A percentile compares a stretch with the other conserved stretches of the same genome.
Evolutionary conservation across 2,797 vertebrate genomes (phyloP).

Genomic region (Tapirus indicus): DNA sequence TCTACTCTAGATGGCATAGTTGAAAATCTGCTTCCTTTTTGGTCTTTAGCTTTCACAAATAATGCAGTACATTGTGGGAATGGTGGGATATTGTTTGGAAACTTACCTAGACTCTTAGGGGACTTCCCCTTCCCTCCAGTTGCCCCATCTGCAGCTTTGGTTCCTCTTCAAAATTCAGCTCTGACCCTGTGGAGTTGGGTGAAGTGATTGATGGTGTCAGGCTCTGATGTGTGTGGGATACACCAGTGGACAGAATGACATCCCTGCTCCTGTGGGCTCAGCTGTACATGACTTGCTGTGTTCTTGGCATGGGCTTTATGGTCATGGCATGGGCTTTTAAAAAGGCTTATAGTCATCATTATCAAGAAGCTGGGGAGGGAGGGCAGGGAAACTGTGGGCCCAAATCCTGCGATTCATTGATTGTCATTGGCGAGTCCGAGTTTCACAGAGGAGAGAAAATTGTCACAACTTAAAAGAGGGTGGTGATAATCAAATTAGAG

Average conservation of each 20-base stretch:
- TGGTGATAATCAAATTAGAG: neutral
- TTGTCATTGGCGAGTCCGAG: neutral
- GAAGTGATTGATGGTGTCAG: neutral
- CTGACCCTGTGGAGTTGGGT: neutral
- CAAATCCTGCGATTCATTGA: neutral
- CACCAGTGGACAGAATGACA: neutral
- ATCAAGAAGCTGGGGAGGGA: neutral
- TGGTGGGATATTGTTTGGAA: neutral
- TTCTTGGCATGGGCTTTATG: neutral
- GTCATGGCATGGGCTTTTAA: neutral
- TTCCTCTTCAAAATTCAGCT: slow-evolving; percentile 14
- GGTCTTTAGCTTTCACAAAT: neutral
- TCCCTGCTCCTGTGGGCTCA: neutral
- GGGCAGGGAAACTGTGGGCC: neutral
- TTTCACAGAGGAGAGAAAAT: neutral
- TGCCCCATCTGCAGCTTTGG: neutral
- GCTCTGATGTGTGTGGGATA: neutral
- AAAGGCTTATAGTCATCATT: neutral
- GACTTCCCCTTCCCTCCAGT: neutral
- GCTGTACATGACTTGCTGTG: neutral
- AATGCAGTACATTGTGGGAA: neutral
- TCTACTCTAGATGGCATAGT: neutral
- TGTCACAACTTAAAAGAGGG: neutral
- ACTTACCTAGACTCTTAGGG: neutral
- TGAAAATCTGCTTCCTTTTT: slow-evolving; percentile 36